A percentile compares a stretch with the other conserved stretches of the same genome.
phyloP scores from a whole-genome alignment of 2,888 invertebrate species.

The Coenonympha glycerion region DNA sequence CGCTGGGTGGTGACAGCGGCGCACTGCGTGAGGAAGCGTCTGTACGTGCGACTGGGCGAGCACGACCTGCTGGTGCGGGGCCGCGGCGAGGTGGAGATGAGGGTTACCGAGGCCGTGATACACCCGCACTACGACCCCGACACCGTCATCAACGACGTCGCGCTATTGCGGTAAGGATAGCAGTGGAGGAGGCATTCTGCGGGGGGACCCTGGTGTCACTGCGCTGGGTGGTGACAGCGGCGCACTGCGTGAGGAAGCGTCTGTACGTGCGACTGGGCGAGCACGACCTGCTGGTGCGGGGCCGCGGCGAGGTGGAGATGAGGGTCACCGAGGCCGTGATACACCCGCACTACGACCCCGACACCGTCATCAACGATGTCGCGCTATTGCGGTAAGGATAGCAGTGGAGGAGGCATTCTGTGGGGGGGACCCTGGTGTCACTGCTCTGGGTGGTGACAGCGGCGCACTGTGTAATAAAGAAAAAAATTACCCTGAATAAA shows the following conservation, averaged over 20 bases:
- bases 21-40: conserved; percentile 86
- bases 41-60: conserved; percentile 89
- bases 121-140: conserved; percentile 91
- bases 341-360: conserved; percentile 90
- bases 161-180: conserved; percentile 80
- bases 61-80: conserved; percentile 85
- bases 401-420: too few species aligned
- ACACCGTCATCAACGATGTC: conserved; percentile 94
- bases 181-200: too few species aligned
- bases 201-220: conserved; percentile 86
- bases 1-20: conserved; percentile 92
- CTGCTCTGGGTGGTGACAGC: too few species aligned
- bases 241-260: conserved; percentile 87
- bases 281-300: conserved; percentile 84
- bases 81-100: conserved; percentile 85
- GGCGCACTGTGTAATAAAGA: too few species aligned
- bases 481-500: too few species aligned
- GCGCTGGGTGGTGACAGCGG: conserved; percentile 90
- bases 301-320: conserved; percentile 86
- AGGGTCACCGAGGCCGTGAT: conserved; percentile 83
- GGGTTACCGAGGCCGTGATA: conserved; percentile 82
- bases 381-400: conserved; percentile 82
- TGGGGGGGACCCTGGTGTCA: conserved; percentile 86
- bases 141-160: conserved; percentile 95
- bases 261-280: conserved; percentile 90